These are phyloP conservation scores for Aleiodes testaceus DNA, from an alignment of 2,888 invertebrate species.

Conservation along the genomic window DNA sequence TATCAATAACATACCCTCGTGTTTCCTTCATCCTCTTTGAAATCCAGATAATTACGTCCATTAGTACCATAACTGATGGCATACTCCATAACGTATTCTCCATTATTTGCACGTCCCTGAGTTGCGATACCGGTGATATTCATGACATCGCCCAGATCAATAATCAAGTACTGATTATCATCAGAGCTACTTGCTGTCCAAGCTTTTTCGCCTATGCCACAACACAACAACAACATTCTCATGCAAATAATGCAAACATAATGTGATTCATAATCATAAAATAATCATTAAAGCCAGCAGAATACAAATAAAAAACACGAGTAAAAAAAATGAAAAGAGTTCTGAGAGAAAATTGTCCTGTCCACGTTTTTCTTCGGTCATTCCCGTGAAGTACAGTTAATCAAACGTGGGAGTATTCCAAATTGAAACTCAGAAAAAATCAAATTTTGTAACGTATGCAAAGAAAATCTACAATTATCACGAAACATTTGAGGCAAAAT, in stretches of 20 bases:
- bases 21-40: slow-evolving; percentile 92
- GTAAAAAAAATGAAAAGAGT: background rate
- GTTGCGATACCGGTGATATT: slow-evolving; percentile 92
- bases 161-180: slow-evolving; percentile 91
- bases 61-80: slow-evolving; percentile 94
- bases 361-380: no score
- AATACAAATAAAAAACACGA: slow-evolving; percentile 56
- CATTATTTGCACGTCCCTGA: slow-evolving; percentile 91
- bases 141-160: slow-evolving; percentile 91
- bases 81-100: slow-evolving; percentile 95
- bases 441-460: background rate
- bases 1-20: slow-evolving; percentile 81
- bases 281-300: background rate
- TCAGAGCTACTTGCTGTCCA: slow-evolving; percentile 94
- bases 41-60: slow-evolving; percentile 90
- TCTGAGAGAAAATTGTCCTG: no score
- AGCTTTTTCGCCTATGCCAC: slow-evolving; percentile 85
- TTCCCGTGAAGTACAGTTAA: background rate
- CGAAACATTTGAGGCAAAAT: background rate
- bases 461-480: background rate
- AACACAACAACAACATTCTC: slow-evolving; percentile 65
- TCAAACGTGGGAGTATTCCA: background rate
- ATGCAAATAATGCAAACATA: slow-evolving; percentile 68
- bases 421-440: background rate
- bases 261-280: slow-evolving; percentile 44